phyloP scores from a whole-genome alignment of 2,888 invertebrate species.

The Chrysolina haemoptera region DNA sequence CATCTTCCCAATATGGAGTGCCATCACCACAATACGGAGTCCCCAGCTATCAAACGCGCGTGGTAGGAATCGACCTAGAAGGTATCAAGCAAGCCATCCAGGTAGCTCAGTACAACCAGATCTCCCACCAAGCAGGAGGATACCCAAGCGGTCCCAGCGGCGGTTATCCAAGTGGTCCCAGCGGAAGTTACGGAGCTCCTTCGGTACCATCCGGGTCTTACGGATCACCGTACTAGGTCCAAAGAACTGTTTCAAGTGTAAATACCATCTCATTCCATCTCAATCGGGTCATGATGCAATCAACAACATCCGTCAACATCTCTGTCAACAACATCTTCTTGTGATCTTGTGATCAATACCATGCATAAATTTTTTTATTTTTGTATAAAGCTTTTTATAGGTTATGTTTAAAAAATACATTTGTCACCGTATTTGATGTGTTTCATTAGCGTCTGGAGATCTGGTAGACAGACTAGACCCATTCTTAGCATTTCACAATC shows the following conservation, averaged over 20 bases:
- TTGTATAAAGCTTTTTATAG: constrained; percentile 72
- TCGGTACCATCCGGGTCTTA: constrained; percentile 72
- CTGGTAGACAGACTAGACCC: no score
- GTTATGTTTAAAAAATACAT: constrained; percentile 71
- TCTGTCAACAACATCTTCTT: constrained; percentile 57
- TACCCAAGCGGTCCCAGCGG: constrained; percentile 53
- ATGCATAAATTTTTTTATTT: constrained; percentile 64
- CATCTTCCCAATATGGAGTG: constrained; percentile 78
- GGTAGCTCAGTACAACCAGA: constrained; percentile 87
- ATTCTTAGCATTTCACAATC: no score
- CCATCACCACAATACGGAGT: constrained; percentile 81
- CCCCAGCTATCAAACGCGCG: constrained; percentile 74
- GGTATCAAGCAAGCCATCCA: constrained; percentile 90
- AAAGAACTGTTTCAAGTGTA: constrained; percentile 61
- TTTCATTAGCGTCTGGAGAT: constrained; percentile 35
- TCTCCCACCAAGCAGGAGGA: constrained; percentile 70
- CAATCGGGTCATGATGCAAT: constrained; percentile 70
- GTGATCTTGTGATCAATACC: constrained; percentile 61
- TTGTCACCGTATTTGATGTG: constrained; percentile 69
- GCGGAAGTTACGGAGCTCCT: constrained; percentile 71
- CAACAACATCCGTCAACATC: constrained; percentile 54
- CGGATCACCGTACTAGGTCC: constrained; percentile 56
- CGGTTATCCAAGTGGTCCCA: constrained; percentile 71
- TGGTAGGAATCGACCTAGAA: constrained; percentile 88
- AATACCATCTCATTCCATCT: constrained; percentile 60